Evolutionary conservation across 2,888 invertebrate genomes (phyloP).

Genomic region (Sarcophaga caerulescens): DNA sequence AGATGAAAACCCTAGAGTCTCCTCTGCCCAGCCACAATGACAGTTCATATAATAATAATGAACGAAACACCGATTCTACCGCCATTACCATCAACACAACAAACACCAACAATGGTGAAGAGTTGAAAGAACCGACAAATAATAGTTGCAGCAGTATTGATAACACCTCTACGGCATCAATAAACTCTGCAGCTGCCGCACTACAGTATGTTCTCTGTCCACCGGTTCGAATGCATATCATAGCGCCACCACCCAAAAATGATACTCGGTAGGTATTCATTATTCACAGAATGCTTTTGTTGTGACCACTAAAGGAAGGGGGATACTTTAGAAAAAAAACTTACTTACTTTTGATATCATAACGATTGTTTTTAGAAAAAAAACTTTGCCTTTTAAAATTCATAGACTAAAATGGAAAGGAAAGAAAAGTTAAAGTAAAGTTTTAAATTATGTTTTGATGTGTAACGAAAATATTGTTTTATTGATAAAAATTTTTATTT

Average conservation of each 20-base stretch:
- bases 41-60: slow-evolving; percentile 6
- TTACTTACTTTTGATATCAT: too few relatives aligned
- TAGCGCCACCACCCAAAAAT: slow-evolving; percentile 13
- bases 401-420: too few relatives aligned
- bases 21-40: not conserved
- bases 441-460: too few relatives aligned
- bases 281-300: too few relatives aligned
- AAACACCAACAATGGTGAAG: slow-evolving; percentile 2
- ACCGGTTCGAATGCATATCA: not conserved
- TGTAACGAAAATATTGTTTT: too few relatives aligned
- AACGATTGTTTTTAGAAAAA: too few relatives aligned
- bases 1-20: slow-evolving; percentile 48
- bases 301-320: too few relatives aligned
- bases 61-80: not conserved
- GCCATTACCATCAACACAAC: not conserved
- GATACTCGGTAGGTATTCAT: slow-evolving; percentile 60
- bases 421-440: too few relatives aligned
- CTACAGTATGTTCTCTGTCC: not conserved
- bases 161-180: slow-evolving; percentile 41
- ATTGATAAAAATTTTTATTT: too few relatives aligned
- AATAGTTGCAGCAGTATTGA: slow-evolving; percentile 49
- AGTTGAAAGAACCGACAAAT: slow-evolving; percentile 36
- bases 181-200: not conserved
- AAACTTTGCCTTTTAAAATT: too few relatives aligned
- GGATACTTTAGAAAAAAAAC: too few relatives aligned